Base-by-base conservation (phyloP, 2,888 invertebrate genomes). In the Phaonia tiefii region DNA sequence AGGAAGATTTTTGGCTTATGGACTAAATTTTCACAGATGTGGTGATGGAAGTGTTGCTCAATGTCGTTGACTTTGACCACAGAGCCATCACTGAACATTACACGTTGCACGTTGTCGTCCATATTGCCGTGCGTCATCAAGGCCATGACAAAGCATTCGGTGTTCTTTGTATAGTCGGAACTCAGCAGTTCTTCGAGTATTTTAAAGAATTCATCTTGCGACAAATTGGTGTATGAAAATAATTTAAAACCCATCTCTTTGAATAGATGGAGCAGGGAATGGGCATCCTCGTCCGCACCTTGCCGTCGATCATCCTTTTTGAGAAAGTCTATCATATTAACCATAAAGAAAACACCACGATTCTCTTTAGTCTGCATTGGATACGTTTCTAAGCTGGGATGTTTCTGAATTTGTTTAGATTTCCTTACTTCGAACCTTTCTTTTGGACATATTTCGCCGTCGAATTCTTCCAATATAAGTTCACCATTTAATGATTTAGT, bases 1-100 rank as follows among this genome's bases (percentile, higher is more conserved):
- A 95, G 92, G 86, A 95, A 94, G 73, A 95, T 93, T 90, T 95
- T 95, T 22, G 95, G 95, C 86, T 94, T 93, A 70, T 92, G 91
- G 10, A 88, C 85, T 78, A 95, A 91, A 71, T 88, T 86, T 0
- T 91, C 91, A 87, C 94, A 93, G 71, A 90, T 91, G 15, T 86
- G 85, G 85, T 93, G 92, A 86, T 92, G 92, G 89, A 95, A 95
- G 85, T 92, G 91, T 42, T 92, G 91, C 37, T 94, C 89, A 84
- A 95, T 92, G 60, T 92, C 90, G 20, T 91, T 90, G 37, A 92
- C 92, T 78, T 92, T 88, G 70, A 93, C 87, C 20, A 91, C 87
- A 5, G 90, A 85, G 26, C 93, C 93, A 89, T 95, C 94, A 76
- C 89, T 89, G 85, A 94, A 93, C 85, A 92, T 91, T 83, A 95